Evolutionary conservation across 2,113 vertebrate species (phyloP).

Genomic region (Orycteropus afer): DNA sequence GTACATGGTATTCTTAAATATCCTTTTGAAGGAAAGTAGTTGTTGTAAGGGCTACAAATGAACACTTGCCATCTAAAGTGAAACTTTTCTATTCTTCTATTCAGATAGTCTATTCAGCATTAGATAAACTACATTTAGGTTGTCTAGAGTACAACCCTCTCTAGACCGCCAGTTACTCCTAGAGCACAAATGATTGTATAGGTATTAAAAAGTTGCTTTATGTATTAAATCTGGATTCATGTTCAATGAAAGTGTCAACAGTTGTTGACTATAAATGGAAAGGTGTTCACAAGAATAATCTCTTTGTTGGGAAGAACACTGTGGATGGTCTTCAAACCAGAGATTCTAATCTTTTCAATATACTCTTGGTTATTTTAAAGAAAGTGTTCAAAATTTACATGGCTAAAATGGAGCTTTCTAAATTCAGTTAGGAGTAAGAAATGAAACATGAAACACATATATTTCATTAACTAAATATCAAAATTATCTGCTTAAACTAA

Average conservation of each 20-base stretch:
- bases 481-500: neutral
- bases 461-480: neutral
- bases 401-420: neutral
- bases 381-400: neutral
- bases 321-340: neutral
- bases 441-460: neutral
- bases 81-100: slow-evolving; percentile 1
- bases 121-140: neutral
- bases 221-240: neutral
- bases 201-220: neutral
- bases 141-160: neutral
- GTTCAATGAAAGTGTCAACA: neutral
- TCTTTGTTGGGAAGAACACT: neutral
- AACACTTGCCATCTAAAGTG: neutral
- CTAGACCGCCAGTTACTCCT: neutral
- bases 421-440: neutral
- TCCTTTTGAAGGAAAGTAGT: neutral
- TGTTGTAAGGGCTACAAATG: neutral
- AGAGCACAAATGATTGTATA: neutral
- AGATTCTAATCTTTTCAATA: neutral
- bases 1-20: slow-evolving; percentile 53
- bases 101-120: no score
- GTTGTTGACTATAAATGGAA: neutral
- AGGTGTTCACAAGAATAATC: neutral
- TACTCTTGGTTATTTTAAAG: neutral